phyloP scores from a whole-genome alignment of 2,113 vertebrate species.

The Myotis yumanensis region DNA sequence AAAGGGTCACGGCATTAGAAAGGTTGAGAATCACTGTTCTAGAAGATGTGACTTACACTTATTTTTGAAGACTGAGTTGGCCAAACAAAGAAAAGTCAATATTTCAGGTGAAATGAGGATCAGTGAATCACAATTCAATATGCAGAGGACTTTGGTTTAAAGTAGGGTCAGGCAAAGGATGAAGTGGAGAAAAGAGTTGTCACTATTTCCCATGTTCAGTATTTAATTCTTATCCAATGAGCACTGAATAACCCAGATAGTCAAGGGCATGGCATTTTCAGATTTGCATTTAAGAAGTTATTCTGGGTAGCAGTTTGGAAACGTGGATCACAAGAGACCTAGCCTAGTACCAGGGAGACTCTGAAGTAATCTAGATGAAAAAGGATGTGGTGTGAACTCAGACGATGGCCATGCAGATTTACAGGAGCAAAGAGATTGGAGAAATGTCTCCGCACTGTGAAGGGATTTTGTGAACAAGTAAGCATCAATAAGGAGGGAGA shows the following conservation, averaged over 20 bases:
- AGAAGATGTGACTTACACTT: not conserved
- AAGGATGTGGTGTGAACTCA: not conserved
- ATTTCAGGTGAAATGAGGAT: not conserved
- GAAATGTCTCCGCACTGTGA: not conserved
- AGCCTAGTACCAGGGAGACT: not conserved
- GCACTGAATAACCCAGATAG: not conserved
- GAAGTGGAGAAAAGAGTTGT: not conserved
- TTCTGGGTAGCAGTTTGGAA: not conserved
- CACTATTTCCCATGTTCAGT: not conserved
- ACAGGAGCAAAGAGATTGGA: not conserved
- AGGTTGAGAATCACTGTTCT: not conserved
- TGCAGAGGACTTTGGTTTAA: not conserved
- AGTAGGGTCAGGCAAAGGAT: not conserved
- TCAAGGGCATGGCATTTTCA: not conserved
- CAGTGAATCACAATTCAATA: not conserved
- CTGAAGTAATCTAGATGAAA: not conserved
- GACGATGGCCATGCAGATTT: not conserved
- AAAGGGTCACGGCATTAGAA: too few species aligned
- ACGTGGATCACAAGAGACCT: not conserved
- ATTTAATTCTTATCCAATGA: not conserved
- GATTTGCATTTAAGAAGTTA: not conserved
- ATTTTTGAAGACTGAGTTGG: not conserved
- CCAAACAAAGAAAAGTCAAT: not conserved
- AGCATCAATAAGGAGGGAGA: not conserved
- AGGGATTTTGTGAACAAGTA: not conserved